These are phyloP conservation scores for Spodoptera littoralis DNA, from an alignment of 2,888 invertebrate species.

Conservation along the genomic window DNA sequence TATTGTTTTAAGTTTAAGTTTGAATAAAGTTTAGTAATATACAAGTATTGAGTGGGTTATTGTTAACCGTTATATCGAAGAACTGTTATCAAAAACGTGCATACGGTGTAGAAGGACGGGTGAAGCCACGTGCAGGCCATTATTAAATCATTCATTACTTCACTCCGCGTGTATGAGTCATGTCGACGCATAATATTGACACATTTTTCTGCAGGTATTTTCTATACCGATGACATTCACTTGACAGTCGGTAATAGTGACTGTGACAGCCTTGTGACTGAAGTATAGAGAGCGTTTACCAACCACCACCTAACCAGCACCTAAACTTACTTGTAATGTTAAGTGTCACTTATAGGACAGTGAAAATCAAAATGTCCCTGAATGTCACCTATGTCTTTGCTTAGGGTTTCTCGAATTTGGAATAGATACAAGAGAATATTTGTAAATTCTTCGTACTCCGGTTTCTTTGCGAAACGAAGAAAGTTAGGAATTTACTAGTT, in stretches of 20 bases:
- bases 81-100: conserved; percentile 31
- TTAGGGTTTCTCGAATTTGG: no score
- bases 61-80: conserved; percentile 23
- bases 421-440: no score
- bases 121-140: conserved; percentile 39
- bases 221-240: conserved; percentile 31
- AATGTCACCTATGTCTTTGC: no score
- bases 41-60: no score
- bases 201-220: conserved; percentile 29
- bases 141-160: conserved; percentile 42
- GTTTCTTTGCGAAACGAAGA: conserved; percentile 6
- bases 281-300: no score
- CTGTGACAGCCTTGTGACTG: conserved; percentile 13
- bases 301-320: no score
- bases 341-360: no score
- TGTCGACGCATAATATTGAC: conserved; percentile 46
- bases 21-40: no score
- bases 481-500: background rate
- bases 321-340: no score
- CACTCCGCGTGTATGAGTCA: conserved; percentile 42
- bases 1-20: no score
- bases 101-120: conserved; percentile 1
- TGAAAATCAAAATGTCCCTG: no score
- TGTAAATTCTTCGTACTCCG: background rate
- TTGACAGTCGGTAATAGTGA: conserved; percentile 7